These are phyloP conservation scores for Corydoras maculifer DNA, from an alignment of 2,113 vertebrate species.

Conservation along the genomic window DNA sequence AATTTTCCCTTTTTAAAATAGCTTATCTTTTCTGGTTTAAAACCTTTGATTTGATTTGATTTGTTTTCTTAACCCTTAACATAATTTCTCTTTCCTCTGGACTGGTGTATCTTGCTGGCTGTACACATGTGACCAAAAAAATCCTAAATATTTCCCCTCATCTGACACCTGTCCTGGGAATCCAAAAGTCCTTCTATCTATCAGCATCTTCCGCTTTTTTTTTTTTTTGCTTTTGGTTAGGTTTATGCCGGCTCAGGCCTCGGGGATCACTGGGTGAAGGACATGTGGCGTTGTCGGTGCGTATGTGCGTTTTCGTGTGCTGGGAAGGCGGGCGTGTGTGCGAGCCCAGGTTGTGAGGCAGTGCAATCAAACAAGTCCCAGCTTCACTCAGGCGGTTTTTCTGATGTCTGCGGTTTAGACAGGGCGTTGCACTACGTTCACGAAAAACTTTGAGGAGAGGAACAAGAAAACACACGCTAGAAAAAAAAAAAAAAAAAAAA, in stretches of 20 bases:
- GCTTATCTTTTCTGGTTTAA: background rate
- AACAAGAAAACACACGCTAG: constrained; percentile 25
- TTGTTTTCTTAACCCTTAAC: background rate
- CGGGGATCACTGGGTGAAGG: constrained; percentile 38
- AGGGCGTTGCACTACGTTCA: constrained; percentile 64
- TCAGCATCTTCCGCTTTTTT: constrained; percentile 52
- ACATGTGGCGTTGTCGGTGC: constrained; percentile 47
- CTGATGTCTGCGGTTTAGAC: constrained; percentile 73
- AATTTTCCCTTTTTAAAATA: too few species aligned
- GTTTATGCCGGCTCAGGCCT: constrained; percentile 49
- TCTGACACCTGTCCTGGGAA: constrained; percentile 67
- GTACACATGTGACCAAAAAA: constrained; percentile 52
- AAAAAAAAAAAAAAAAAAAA: constrained; percentile 33
- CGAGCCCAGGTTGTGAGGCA: constrained; percentile 50
- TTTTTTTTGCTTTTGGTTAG: constrained; percentile 37
- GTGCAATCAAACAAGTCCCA: constrained; percentile 64
- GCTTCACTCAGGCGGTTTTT: constrained; percentile 60
- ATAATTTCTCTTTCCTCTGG: too few species aligned
- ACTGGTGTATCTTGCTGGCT: constrained; percentile 55
- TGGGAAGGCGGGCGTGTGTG: constrained; percentile 29
- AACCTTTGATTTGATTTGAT: background rate
- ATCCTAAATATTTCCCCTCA: constrained; percentile 57
- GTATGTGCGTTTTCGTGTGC: constrained; percentile 18
- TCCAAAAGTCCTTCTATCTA: constrained; percentile 53
- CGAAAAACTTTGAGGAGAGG: constrained; percentile 42